These are phyloP conservation scores for Crepidodera aurea DNA, from an alignment of 2,888 invertebrate species.

Conservation along the genomic window DNA sequence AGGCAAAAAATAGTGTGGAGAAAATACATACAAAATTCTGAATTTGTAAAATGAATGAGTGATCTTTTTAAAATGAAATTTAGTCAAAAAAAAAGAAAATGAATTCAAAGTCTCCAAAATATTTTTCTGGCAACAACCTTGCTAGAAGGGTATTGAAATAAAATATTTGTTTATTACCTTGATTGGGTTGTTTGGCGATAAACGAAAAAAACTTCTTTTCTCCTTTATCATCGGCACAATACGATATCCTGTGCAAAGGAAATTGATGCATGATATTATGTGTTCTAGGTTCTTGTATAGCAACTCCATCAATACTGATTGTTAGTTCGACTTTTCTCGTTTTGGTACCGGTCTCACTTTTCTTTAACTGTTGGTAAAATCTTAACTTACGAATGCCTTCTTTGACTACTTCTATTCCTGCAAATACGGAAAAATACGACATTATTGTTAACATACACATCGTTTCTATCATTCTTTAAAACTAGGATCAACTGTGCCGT, in stretches of 20 bases:
- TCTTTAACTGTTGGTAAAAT: conserved; percentile 91
- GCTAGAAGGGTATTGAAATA: no score
- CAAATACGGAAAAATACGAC: conserved; percentile 27
- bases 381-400: conserved; percentile 96
- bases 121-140: no score
- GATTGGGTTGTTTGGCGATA: conserved; percentile 79
- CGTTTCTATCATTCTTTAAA: conserved; percentile 4
- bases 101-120: no score
- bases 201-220: conserved; percentile 97
- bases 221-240: conserved; percentile 98
- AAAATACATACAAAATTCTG: no score
- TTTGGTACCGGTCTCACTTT: conserved; percentile 90
- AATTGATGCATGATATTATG: conserved; percentile 92
- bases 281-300: conserved; percentile 80
- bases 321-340: conserved; percentile 92
- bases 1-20: no score
- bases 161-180: no score
- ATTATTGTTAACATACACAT: neutral
- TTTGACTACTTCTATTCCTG: conserved; percentile 92
- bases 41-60: no score
- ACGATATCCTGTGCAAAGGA: conserved; percentile 96
- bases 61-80: no score
- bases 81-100: no score
- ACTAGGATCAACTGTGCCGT: no score
- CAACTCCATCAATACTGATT: conserved; percentile 97